A percentile compares a stretch with the other conserved stretches of the same genome.
These are phyloP conservation scores for Meiosimyza decipiens DNA, from an alignment of 2,888 invertebrate species.

Conservation along the genomic window DNA sequence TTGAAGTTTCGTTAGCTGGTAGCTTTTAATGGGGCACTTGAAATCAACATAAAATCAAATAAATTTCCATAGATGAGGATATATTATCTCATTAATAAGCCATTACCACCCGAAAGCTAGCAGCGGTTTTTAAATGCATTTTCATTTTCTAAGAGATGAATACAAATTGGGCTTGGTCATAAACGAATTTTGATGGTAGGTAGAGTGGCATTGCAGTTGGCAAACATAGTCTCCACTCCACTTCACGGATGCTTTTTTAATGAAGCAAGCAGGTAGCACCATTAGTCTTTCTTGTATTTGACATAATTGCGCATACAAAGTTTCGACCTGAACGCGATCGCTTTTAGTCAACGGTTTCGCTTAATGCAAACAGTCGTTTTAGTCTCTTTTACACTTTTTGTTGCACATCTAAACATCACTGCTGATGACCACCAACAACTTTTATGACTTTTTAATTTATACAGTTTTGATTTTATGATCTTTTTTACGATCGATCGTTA, in stretches of 20 bases:
- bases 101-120: background rate
- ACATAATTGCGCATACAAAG: no score
- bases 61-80: background rate
- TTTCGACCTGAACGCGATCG: background rate
- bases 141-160: no score
- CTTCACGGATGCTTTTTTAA: no score
- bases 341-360: background rate
- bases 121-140: background rate
- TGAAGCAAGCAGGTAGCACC: no score
- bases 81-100: background rate
- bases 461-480: background rate
- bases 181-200: no score
- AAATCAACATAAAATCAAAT: background rate
- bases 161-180: no score
- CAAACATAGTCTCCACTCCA: no score
- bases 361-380: no score
- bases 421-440: background rate
- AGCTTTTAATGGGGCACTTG: background rate
- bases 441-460: conserved; percentile 6
- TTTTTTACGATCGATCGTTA: conserved; percentile 7
- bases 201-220: no score
- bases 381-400: no score
- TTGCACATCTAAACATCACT: no score
- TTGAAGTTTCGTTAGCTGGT: background rate
- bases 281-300: no score